A percentile compares a stretch with the other conserved stretches of the same genome.
Conservation (phyloP, 2,888 invertebrate genomes). For the Ennomos erosarius region DNA sequence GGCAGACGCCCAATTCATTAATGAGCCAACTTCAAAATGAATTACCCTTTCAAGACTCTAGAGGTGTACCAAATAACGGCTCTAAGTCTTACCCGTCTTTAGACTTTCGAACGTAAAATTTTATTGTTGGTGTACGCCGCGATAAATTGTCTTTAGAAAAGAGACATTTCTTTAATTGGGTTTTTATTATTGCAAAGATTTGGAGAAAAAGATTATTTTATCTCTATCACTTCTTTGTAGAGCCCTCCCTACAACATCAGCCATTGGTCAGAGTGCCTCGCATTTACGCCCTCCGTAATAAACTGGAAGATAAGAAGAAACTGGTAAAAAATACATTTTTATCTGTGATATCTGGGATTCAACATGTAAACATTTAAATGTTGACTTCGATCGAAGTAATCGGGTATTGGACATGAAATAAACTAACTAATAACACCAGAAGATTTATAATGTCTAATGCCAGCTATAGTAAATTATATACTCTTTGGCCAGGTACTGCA, state of each 20-base stretch:
- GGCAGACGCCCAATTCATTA: conserved; percentile 76
- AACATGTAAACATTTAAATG: conserved; percentile 5
- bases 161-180: conserved; percentile 32
- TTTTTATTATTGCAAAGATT: conserved; percentile 40
- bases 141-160: conserved; percentile 31
- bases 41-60: conserved; percentile 64
- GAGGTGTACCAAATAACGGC: conserved; percentile 48
- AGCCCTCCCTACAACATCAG: conserved; percentile 65
- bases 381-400: background rate
- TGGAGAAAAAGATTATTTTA: conserved; percentile 39
- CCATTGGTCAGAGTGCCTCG: conserved; percentile 68
- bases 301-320: conserved; percentile 28
- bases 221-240: conserved; percentile 57
- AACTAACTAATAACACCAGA: conserved; percentile 9
- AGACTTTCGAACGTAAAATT: conserved; percentile 58
- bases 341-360: conserved; percentile 24
- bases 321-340: conserved; percentile 12
- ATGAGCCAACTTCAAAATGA: conserved; percentile 75
- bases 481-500: too few relatives aligned
- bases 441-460: too few relatives aligned
- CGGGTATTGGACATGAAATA: too few relatives aligned
- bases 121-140: conserved; percentile 50
- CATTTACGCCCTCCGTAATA: conserved; percentile 68
- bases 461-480: too few relatives aligned
- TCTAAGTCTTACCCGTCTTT: conserved; percentile 42